Evolutionary conservation across 2,797 vertebrate species (phyloP).

Genomic region (Hybognathus amarus): DNA sequence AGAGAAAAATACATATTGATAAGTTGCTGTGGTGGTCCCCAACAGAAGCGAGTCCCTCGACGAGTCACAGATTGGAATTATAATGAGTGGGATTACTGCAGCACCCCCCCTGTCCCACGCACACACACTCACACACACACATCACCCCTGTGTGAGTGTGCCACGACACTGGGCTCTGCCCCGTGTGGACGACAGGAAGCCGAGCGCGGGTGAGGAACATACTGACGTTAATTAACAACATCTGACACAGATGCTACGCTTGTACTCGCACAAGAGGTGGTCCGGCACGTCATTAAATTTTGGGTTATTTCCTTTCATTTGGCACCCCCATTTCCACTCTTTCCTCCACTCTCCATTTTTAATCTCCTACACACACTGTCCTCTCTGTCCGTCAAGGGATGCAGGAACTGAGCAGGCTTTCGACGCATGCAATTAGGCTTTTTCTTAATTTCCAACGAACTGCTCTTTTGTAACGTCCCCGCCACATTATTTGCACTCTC

Average conservation of each 20-base stretch:
- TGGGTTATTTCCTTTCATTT: constrained; percentile 79
- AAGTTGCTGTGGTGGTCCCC: constrained; percentile 71
- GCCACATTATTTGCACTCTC: constrained; percentile 70
- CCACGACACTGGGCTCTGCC: constrained; percentile 74
- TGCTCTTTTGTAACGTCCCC: constrained; percentile 60
- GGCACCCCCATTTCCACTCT: constrained; percentile 53
- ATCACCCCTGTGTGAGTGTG: constrained; percentile 66
- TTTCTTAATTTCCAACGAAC: constrained; percentile 74
- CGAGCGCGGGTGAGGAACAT: constrained; percentile 80
- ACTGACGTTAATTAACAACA: constrained; percentile 87
- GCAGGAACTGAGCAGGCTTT: constrained; percentile 65
- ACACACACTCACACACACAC: constrained; percentile 50
- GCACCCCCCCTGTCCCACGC: constrained; percentile 65
- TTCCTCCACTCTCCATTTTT: constrained; percentile 71
- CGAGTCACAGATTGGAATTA: constrained; percentile 79
- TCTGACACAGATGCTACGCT: constrained; percentile 85
- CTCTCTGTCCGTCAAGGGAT: constrained; percentile 68
- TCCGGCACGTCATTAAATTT: constrained; percentile 84
- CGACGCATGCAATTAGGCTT: constrained; percentile 75
- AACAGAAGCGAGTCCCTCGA: constrained; percentile 71
- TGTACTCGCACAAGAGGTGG: constrained; percentile 83
- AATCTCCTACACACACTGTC: constrained; percentile 78
- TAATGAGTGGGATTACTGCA: constrained; percentile 85
- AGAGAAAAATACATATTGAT: constrained; percentile 80
- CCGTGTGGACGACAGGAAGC: constrained; percentile 78